Evolutionary conservation across 2,797 vertebrate genomes (phyloP).

Genomic region (Urocyon cinereoargenteus): DNA sequence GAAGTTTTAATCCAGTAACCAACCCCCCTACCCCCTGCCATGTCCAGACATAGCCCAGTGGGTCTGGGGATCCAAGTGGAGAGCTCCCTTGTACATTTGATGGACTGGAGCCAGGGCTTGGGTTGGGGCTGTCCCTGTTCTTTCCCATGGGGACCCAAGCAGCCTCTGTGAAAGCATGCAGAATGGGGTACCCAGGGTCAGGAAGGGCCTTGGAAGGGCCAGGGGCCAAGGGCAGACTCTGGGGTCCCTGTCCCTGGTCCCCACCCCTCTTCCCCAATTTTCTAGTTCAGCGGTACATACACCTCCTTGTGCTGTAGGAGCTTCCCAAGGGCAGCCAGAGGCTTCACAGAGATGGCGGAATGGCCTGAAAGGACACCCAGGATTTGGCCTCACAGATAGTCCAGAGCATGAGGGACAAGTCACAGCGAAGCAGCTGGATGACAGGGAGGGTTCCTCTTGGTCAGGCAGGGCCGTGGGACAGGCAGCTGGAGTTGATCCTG

Average conservation of each 20-base stretch:
- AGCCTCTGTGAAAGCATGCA: background rate
- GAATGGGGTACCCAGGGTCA: background rate
- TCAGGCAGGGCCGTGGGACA: background rate
- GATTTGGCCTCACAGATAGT: rapidly evolving
- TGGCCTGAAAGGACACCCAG: background rate
- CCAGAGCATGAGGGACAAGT: background rate
- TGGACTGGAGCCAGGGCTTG: background rate
- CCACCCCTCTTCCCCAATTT: background rate
- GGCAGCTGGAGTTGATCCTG: too few relatives aligned
- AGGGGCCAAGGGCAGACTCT: background rate
- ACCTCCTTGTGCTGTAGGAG: background rate
- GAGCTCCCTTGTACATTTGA: background rate
- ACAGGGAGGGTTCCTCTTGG: background rate
- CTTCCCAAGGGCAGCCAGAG: background rate
- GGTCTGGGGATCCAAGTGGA: background rate
- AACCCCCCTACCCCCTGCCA: rapidly evolving
- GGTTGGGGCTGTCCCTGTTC: background rate
- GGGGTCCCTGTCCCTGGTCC: background rate
- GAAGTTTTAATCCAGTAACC: background rate
- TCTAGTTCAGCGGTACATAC: background rate
- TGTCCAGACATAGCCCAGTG: rapidly evolving
- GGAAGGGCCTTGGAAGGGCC: background rate
- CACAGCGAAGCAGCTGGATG: background rate
- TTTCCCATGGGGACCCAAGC: background rate
- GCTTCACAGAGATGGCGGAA: background rate